A percentile compares a stretch with the other conserved stretches of the same genome.
Conservation (phyloP, 2,113 vertebrate genomes). For the Vimba vimba region DNA sequence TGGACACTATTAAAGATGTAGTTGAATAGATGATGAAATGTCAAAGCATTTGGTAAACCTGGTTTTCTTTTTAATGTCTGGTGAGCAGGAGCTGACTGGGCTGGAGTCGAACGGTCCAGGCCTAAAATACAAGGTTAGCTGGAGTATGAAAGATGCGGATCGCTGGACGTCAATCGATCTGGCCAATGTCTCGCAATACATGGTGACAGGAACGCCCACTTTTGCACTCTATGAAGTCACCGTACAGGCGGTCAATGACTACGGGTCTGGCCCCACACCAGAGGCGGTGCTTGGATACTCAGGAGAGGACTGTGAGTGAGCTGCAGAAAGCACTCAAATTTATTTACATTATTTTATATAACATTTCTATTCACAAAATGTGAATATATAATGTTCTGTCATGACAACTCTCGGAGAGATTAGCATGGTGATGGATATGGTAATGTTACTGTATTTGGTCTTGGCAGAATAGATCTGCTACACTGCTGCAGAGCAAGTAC, state of each 20-base stretch:
- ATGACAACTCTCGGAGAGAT: no score
- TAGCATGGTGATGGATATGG: no score
- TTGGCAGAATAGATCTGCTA: no score
- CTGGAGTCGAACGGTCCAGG: constrained; percentile 91
- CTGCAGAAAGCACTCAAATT: not conserved
- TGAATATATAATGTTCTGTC: not conserved
- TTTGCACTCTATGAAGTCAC: constrained; percentile 89
- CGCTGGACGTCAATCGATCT: constrained; percentile 87
- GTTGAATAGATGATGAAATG: no score
- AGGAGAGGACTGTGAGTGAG: constrained; percentile 90
- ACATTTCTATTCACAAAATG: not conserved
- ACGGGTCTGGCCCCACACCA: constrained; percentile 85
- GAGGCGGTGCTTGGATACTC: constrained; percentile 82
- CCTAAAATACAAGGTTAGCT: constrained; percentile 91
- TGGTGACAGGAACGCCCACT: constrained; percentile 86
- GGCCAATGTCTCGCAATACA: constrained; percentile 85
- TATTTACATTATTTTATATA: not conserved
- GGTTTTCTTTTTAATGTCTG: not conserved
- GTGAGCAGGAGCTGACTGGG: constrained; percentile 83
- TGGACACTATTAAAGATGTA: no score
- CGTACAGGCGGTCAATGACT: constrained; percentile 89
- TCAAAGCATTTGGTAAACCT: not conserved
- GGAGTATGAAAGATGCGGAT: constrained; percentile 87
- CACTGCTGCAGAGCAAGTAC: no score
- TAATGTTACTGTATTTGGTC: no score